Evolutionary conservation across 2,888 invertebrate genomes (phyloP), one percentile per base, ranked within the genome.

Genomic region (Drosophila formosana): DNA sequence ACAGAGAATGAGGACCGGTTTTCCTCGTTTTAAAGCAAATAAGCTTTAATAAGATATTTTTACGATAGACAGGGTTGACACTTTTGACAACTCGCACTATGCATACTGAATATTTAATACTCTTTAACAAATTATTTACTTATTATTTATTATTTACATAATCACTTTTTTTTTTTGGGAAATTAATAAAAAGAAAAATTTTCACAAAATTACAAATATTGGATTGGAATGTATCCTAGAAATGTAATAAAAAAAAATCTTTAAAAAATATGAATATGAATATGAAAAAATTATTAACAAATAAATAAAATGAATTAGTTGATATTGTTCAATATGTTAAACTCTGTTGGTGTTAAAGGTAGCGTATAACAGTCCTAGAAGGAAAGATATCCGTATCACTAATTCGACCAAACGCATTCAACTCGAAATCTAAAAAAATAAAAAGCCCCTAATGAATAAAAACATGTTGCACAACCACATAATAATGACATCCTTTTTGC

Each of bases 391-490:
- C 76, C 51, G 72, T 77, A 83, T 75, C 83, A 66, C 66, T 74
- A 71, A 78, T 69, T 67, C 68, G 58, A 23, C 50, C 62, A 72
- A 66, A 69, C 66, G 67, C 75, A 56, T 64, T 75, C 82, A 66
- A 76, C 72, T 72, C 47, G 64, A 67, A 75, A 73, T 78, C 69
- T 55, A 58, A 70, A 64, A 64, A 53, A 71, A 66, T 64, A 66
- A n/a, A 49, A 57, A 58, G 37, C 63, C 45, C 32, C 60, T 71
- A 87, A 81, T 87, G 76, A 73, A 81, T 81, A 81, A 81, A 88
- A 87, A 80, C 84, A 83, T 87, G 88, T 84, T 87, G 79, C 85
- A 75, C 88, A 73, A 89, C 84, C 89, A 76, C 88, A 87, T 87
- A 84, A 84, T 85, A 89, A 85, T 89, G 89, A 89, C 89, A 85